These are phyloP conservation scores for Conus betulinus DNA, from an alignment of 1,140 invertebrate species.

Conservation along the genomic window DNA sequence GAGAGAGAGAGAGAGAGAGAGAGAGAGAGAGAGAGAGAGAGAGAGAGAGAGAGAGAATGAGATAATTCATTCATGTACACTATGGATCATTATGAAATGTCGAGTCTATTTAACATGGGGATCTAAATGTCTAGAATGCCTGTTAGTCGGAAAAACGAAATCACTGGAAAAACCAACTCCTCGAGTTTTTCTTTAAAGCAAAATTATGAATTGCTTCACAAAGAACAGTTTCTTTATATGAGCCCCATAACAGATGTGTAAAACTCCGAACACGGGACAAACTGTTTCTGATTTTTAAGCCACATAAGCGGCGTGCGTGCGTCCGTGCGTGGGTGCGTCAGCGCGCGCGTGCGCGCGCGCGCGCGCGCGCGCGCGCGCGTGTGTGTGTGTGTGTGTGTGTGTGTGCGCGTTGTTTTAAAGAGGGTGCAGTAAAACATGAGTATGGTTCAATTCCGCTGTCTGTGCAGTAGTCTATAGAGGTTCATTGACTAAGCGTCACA, in stretches of 20 bases:
- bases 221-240: not conserved
- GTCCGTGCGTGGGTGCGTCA: no score
- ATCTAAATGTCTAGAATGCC: not conserved
- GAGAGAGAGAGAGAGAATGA: slow-evolving; percentile 2
- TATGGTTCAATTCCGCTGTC: no score
- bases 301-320: no score
- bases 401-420: no score
- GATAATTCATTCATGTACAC: not conserved
- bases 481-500: no score
- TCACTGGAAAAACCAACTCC: not conserved
- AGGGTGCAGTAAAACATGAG: no score
- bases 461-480: no score
- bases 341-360: no score
- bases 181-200: not conserved
- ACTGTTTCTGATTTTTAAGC: no score
- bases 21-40: not conserved
- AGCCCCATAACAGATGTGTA: not conserved
- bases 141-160: not conserved
- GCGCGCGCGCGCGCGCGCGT: no score
- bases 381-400: no score
- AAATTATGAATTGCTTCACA: not conserved
- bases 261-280: no score
- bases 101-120: not conserved
- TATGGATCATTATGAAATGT: not conserved
- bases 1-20: slow-evolving; percentile 7